Evolutionary conservation across 2,888 invertebrate genomes (phyloP).

Genomic region (Argyresthia goedartella): DNA sequence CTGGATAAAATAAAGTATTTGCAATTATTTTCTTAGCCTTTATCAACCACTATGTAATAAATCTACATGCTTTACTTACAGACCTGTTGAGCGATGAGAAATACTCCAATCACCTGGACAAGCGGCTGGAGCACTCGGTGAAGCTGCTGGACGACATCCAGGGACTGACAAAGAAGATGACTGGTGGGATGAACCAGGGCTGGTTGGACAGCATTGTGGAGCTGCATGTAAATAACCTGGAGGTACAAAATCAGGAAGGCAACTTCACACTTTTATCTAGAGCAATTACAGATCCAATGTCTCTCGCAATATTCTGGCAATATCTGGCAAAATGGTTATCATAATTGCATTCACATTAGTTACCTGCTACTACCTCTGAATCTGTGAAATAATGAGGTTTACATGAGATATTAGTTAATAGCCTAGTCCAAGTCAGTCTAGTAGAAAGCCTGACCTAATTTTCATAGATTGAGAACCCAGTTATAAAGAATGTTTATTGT

Average conservation of each 20-base stretch:
- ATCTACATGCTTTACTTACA: not conserved
- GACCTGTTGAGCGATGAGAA: not conserved
- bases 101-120: constrained; percentile 2
- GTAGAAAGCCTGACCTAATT: not conserved
- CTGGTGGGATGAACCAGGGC: constrained; percentile 37
- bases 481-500: constrained; percentile 2
- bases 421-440: too few relatives aligned
- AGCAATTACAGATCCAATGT: not conserved
- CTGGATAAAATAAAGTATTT: too few relatives aligned
- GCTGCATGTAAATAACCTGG: not conserved
- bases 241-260: constrained; percentile 16
- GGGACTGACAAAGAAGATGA: constrained; percentile 35
- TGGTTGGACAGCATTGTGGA: constrained; percentile 5
- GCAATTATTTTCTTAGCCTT: too few relatives aligned
- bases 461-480: not conserved
- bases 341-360: not conserved
- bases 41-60: too few relatives aligned
- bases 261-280: not conserved
- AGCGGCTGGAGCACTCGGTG: constrained; percentile 10
- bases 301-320: too few relatives aligned
- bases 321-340: not conserved
- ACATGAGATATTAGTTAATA: too few relatives aligned
- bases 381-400: not conserved
- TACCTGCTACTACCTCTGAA: not conserved
- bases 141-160: constrained; percentile 33